Base-by-base conservation (phyloP, 2,797 vertebrate genomes). In the Xerus rutilus region DNA sequence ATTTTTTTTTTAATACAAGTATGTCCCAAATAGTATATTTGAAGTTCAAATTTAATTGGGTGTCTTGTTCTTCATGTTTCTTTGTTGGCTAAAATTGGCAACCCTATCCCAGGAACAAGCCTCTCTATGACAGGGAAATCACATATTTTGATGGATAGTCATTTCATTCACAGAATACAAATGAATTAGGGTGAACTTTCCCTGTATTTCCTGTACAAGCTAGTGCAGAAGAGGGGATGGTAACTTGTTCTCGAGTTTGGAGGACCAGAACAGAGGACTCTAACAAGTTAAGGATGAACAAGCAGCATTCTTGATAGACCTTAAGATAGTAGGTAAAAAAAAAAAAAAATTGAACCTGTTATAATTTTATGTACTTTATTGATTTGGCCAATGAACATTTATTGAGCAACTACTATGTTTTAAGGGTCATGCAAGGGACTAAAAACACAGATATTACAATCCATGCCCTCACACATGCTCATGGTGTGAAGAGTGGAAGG, bases 401-500 rank as follows among this genome's bases (percentile, higher is more conserved):
- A 87, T 20, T 45, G 39, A 86, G 32, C 23, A 47, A 3, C 52
- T 67, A 6, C n/a, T 39, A 20, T 59, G 8, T 59, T 59, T 59
- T 59, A 23, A 59, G 21, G 2, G 57, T 7, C 57, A 23, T 59
- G 21, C 57, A 59, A 72, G 23, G 8, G 25, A 23, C 65, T 47
- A 10, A 85, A 20, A 30, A 83, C 23, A 7, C n/a, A 83, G 30
- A 7, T 69, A 88, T 4, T 14, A 12, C 25, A 20, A 45, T 65
- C 30, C 28, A 15, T 72, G 43, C n/a, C 47, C 59, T 90, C 78
- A 73, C 21, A 96, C 35, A 47, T 30, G 35, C 47, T 79, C 12
- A 77, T 2, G 25, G 43, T 23, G 5, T n/a, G 20, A 20, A 20
- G 0, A 2, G 9, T 4, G 13, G 6, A 3, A 3, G 20, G 13